Evolutionary conservation across 2,888 invertebrate genomes (phyloP), one percentile per base, ranked within the genome.

Genomic region (Anthophora plumipes): DNA sequence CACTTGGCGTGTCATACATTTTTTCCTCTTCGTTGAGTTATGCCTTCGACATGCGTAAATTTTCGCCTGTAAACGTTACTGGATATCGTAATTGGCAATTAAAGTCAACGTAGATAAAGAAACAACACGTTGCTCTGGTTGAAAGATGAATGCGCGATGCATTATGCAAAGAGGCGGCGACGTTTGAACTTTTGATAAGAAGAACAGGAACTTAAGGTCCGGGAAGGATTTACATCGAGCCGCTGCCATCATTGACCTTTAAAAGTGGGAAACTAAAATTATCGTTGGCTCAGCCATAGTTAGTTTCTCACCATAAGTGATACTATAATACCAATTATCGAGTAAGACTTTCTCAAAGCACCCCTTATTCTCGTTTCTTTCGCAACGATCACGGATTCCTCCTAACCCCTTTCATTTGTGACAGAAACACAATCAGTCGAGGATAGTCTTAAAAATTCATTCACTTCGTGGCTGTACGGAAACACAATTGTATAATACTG

Each of bases 111-210:
- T 41, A 64, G 54, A 60, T 70, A 20, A 64, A 57, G 61, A 60
- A n/a, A 67, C 69, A 66, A 81, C 81, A 39, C 43, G 39, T 22
- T 41, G 22, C n/a, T 9, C 46, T 54, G 37, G 46, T 7, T 50
- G 82, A 85, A 86, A 83, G 85, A 90, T 84, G 82, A 85, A 89
- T 88, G 87, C 70, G 68, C 80, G 79, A 90, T 91, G 90, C 86
- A 90, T 91, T 86, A 90, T 90, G 89, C 90, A 91, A 85, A 77
- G 73, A 84, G 11, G 25, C 73, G 11, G 25, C 73, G 82, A 87
- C 88, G 82, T 91, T 91, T 91, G 90, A 91, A 91, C 91, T 91
- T 91, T 91, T 90, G 91, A 91, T 91, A 91, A 90, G 85, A 85
- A 67, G 77, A 77, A 66, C 72, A 71, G 73, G 80, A 83, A 75